These are phyloP conservation scores for Agrochola litura DNA, from an alignment of 2,888 invertebrate species.

Conservation along the genomic window DNA sequence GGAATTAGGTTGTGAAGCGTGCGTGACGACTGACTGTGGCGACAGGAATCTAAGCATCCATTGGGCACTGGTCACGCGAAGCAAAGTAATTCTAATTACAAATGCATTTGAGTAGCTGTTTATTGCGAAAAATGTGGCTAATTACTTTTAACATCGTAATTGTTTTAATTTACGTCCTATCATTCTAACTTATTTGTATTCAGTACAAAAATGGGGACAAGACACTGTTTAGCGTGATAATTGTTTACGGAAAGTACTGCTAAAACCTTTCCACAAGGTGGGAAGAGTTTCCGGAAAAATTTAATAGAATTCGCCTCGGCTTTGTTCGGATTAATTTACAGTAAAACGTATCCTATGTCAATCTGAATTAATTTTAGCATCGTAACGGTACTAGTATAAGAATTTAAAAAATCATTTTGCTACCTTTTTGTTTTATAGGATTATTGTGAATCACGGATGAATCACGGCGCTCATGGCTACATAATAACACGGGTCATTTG, in stretches of 20 bases:
- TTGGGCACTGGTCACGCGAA: conserved; percentile 58
- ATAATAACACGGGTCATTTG: too few species aligned
- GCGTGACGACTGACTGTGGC: conserved; percentile 49
- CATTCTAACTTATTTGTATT: not conserved
- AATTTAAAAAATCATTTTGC: not conserved
- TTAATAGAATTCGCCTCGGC: conserved; percentile 11
- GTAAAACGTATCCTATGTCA: conserved; percentile 17
- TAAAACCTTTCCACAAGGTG: conserved; percentile 11
- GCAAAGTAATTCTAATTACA: conserved; percentile 42
- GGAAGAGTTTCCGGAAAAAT: conserved; percentile 1
- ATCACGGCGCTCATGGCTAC: too few species aligned
- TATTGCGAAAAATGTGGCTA: conserved; percentile 46
- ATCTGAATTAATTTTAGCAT: conserved; percentile 15
- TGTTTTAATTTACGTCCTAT: not conserved
- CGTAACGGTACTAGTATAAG: not conserved
- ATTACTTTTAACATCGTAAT: conserved; percentile 15
- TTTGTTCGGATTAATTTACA: conserved; percentile 22
- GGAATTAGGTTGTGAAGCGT: conserved; percentile 57
- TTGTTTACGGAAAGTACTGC: conserved; percentile 24
- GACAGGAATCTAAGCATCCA: conserved; percentile 46
- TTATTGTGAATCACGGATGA: too few species aligned
- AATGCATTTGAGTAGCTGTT: conserved; percentile 51
- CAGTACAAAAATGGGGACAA: not conserved
- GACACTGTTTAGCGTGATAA: not conserved
- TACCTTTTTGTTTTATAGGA: too few species aligned